Percentiles rank a stretch among this genome's conserved stretches.
Evolutionary conservation across 2,797 vertebrate species (phyloP).

Genomic region (Psittacula echo): DNA sequence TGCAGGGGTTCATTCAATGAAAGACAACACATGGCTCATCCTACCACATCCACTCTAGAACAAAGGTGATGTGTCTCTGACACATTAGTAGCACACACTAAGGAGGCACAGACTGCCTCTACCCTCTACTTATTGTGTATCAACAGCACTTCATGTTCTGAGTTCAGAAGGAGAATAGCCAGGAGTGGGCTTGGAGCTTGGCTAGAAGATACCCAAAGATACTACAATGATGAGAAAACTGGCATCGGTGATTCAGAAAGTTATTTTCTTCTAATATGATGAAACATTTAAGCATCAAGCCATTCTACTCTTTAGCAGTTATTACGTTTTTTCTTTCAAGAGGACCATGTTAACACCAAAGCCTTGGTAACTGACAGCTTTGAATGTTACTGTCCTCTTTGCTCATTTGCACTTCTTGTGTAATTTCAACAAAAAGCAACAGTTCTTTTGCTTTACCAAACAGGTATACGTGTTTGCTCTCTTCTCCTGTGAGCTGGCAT

Average conservation of each 20-base stretch:
- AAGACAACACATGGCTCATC: background rate
- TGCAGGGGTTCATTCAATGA: background rate
- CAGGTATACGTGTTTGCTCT: background rate
- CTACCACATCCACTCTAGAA: background rate
- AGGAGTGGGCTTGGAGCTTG: background rate
- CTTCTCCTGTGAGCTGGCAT: background rate
- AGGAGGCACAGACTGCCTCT: background rate
- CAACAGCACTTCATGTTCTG: background rate
- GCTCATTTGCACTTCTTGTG: background rate
- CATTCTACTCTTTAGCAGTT: background rate
- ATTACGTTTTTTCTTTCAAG: background rate
- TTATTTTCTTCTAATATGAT: background rate
- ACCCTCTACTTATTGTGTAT: background rate
- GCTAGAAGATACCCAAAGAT: background rate
- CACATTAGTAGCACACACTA: background rate
- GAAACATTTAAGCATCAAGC: background rate
- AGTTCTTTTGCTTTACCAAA: background rate
- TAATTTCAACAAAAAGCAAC: background rate
- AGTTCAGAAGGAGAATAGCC: background rate
- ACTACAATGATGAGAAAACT: background rate
- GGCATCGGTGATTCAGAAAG: background rate
- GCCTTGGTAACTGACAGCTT: background rate
- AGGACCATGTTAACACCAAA: background rate
- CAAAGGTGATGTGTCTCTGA: background rate
- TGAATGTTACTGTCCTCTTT: background rate